Percentiles rank a stretch among this genome's conserved stretches.
Conservation (phyloP, 1,140 invertebrate species). For the Mizuhopecten yessoensis region DNA sequence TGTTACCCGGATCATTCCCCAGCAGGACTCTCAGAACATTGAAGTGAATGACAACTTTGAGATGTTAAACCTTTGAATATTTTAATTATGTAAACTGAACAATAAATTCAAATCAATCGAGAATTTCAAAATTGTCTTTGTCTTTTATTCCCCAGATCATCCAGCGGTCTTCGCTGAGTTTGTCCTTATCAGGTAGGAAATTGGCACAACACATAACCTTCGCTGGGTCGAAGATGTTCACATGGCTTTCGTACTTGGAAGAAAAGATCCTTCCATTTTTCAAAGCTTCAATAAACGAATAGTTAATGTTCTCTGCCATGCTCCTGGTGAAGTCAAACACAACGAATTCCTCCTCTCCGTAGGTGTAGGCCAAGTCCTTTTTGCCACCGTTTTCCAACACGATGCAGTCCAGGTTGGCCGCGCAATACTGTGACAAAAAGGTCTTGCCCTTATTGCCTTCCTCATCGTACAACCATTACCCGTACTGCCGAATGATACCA, state of each 20-base stretch:
- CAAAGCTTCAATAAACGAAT: neutral
- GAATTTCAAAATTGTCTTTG: no score
- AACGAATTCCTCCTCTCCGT: neutral
- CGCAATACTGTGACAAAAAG: neutral
- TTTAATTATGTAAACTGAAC: no score
- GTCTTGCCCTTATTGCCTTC: slow-evolving; percentile 44
- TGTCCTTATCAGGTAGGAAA: neutral
- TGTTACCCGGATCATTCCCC: no score
- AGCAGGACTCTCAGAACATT: no score
- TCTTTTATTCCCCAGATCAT: no score
- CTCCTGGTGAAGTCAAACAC: slow-evolving; percentile 41
- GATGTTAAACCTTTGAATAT: no score
- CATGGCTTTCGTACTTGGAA: slow-evolving; percentile 22
- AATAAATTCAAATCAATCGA: no score
- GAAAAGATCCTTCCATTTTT: slow-evolving; percentile 40
- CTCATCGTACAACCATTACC: neutral
- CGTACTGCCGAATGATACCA: no score
- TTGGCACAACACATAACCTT: neutral
- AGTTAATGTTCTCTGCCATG: neutral
- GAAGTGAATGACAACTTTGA: no score
- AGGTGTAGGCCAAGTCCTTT: neutral
- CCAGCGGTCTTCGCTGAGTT: slow-evolving; percentile 8
- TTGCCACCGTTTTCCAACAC: neutral
- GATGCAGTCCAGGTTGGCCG: neutral
- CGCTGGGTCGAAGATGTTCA: neutral